Conservation (phyloP, 2,888 invertebrate genomes). For the Apocheima hispidaria region DNA sequence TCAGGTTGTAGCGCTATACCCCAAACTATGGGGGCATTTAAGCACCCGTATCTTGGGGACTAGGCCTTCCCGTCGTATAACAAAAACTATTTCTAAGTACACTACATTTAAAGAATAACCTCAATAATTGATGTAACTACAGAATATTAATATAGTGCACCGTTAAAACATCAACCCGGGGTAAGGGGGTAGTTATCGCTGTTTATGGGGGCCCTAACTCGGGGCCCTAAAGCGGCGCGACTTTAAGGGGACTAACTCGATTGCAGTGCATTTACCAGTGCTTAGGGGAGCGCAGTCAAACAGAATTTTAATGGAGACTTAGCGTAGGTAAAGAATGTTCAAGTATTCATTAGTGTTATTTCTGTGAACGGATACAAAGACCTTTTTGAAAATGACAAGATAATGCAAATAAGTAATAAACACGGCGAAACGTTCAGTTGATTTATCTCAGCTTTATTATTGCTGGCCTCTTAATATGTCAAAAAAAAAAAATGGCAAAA, state of each 20-base stretch:
- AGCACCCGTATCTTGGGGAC: too few relatives aligned
- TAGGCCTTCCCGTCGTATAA: too few relatives aligned
- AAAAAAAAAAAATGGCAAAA: too few relatives aligned
- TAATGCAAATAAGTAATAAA: too few relatives aligned
- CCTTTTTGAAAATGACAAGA: not conserved
- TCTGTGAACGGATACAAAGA: not conserved
- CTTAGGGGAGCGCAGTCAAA: conserved; percentile 38
- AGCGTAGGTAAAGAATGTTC: conserved; percentile 25
- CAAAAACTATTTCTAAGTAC: not conserved
- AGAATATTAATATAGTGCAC: conserved; percentile 74
- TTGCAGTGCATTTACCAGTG: conserved; percentile 41
- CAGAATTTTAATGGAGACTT: conserved; percentile 33
- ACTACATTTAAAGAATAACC: conserved; percentile 44
- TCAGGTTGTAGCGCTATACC: too few relatives aligned
- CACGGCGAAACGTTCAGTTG: too few relatives aligned
- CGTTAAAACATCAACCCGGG: conserved; percentile 62
- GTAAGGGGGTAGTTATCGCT: conserved; percentile 38
- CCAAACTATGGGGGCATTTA: too few relatives aligned
- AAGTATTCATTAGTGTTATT: conserved; percentile 27
- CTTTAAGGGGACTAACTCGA: conserved; percentile 32
- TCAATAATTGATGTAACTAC: conserved; percentile 78
- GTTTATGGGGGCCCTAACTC: conserved; percentile 25
- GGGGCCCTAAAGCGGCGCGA: not conserved
- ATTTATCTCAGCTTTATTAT: too few relatives aligned
- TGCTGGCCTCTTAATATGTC: too few relatives aligned